Conservation (phyloP, 2,113 vertebrate genomes). For the Alligator sinensis region DNA sequence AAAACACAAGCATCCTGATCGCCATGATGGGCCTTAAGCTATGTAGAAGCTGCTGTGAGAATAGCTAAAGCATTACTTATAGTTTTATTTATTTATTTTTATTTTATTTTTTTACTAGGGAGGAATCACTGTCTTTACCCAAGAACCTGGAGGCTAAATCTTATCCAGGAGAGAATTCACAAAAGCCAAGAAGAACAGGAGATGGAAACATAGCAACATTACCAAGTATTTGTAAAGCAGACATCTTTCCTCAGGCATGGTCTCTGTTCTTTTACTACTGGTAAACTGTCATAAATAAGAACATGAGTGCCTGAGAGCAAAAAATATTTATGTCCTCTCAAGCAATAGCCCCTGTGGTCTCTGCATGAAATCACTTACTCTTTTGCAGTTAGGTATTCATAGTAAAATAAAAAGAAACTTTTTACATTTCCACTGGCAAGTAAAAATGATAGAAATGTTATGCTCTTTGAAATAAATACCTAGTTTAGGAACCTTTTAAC, state of each 20-base stretch:
- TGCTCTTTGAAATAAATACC: neutral
- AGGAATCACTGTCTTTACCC: neutral
- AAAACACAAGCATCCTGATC: neutral
- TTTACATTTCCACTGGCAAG: neutral
- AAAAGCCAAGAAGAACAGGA: neutral
- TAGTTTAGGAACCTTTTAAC: neutral
- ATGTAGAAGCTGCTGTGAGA: neutral
- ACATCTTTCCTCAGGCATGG: neutral
- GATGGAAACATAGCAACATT: neutral
- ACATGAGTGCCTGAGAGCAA: neutral
- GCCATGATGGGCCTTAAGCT: neutral
- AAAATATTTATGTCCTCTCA: neutral
- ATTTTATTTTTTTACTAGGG: neutral
- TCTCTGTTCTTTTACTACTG: accelerated
- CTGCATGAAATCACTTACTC: neutral
- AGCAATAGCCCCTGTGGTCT: neutral
- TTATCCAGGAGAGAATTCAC: neutral
- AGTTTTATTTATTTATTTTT: too few species aligned
- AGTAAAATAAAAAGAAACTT: neutral
- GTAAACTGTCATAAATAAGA: neutral
- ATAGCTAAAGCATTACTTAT: neutral
- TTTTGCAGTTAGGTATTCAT: neutral
- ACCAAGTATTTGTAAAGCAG: neutral
- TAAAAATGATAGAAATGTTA: accelerated
- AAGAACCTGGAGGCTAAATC: neutral